Conservation (phyloP, 2,888 invertebrate genomes). For the Drymonia ruficornis region DNA sequence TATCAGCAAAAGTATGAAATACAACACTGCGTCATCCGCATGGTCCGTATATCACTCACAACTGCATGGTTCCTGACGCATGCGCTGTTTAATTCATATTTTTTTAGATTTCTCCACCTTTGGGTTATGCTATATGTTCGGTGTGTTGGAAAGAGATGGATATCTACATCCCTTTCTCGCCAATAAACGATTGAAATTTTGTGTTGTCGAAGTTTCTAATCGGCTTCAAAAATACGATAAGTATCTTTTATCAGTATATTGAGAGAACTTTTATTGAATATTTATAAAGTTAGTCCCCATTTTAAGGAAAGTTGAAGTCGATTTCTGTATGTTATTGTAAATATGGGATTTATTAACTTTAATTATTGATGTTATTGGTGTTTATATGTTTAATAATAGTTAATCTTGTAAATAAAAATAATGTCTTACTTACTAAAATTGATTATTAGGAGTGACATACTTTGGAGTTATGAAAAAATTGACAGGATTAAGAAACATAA, state of each 20-base stretch:
- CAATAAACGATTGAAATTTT: not conserved
- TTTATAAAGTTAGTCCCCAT: not conserved
- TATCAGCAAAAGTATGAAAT: conserved; percentile 36
- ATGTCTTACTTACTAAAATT: conserved; percentile 10
- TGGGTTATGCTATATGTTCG: conserved; percentile 14
- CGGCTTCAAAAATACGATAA: conserved; percentile 29
- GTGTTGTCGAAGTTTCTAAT: conserved; percentile 11
- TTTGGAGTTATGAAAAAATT: conserved; percentile 4
- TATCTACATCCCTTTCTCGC: conserved; percentile 3
- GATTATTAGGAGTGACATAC: too few relatives aligned
- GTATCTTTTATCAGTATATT: not conserved
- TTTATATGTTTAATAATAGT: not conserved
- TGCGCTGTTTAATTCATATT: conserved; percentile 56
- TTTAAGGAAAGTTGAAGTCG: conserved; percentile 37
- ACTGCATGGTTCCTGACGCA: conserved; percentile 64
- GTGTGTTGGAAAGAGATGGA: conserved; percentile 6
- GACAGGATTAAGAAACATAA: conserved; percentile 2
- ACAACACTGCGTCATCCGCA: conserved; percentile 61
- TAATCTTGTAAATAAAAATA: conserved; percentile 7
- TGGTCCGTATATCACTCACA: conserved; percentile 52
- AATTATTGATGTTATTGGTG: conserved; percentile 17
- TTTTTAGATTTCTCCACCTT: conserved; percentile 21
- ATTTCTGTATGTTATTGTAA: conserved; percentile 31
- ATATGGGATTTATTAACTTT: conserved; percentile 20
- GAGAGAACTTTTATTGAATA: too few relatives aligned